These are phyloP conservation scores for Caenorhabditis parvicauda DNA, from an alignment of 2,888 invertebrate species.

Conservation along the genomic window DNA sequence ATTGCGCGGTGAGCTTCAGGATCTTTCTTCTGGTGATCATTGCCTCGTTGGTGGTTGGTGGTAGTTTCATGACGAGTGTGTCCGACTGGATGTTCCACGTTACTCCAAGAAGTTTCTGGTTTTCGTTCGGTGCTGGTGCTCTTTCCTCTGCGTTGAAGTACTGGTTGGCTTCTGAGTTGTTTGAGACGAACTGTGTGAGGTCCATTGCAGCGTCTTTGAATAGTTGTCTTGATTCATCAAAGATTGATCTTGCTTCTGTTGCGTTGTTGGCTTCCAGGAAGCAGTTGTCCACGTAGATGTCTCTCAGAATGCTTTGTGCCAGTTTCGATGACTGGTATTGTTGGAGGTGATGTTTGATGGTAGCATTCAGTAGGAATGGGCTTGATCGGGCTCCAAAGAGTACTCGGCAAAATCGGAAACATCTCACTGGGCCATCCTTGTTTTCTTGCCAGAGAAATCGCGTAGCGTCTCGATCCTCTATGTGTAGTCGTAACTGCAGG, in stretches of 20 bases:
- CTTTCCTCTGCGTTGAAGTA: background rate
- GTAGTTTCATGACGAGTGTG: background rate
- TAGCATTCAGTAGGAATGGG: constrained; percentile 33
- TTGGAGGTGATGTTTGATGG: constrained; percentile 13
- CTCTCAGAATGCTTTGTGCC: background rate
- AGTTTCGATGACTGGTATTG: too few species aligned
- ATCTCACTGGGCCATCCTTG: background rate
- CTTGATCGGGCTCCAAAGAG: constrained; percentile 33
- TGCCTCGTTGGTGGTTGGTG: background rate
- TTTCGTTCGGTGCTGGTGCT: background rate
- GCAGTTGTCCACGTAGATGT: constrained; percentile 10
- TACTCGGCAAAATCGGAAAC: constrained; percentile 24
- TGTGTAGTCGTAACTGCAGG: constrained; percentile 19
- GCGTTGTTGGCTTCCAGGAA: background rate
- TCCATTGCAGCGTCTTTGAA: constrained; percentile 5
- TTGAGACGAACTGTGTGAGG: constrained; percentile 5
- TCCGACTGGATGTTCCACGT: constrained; percentile 3
- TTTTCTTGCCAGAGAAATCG: constrained; percentile 30
- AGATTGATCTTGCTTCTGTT: constrained; percentile 2
- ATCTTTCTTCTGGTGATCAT: constrained; percentile 3
- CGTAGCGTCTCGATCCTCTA: constrained; percentile 23
- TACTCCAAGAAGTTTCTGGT: constrained; percentile 8
- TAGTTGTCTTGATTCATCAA: background rate
- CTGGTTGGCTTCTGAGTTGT: background rate
- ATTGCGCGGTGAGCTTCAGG: background rate